A percentile compares a stretch with the other conserved stretches of the same genome.
These are phyloP conservation scores for Eulemur albifrons DNA, from an alignment of 2,797 vertebrate species.

Conservation along the genomic window DNA sequence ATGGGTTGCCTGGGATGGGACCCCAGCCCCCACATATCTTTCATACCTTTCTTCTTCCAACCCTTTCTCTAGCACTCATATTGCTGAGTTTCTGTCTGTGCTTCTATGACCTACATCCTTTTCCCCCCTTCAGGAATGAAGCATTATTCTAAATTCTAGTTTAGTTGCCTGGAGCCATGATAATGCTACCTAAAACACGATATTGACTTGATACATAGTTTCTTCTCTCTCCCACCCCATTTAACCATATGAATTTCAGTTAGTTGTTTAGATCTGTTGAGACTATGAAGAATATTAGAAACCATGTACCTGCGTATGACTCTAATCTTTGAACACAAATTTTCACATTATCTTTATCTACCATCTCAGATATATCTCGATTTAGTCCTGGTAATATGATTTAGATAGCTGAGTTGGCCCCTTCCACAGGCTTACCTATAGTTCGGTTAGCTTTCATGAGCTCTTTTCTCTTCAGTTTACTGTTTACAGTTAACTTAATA, in stretches of 20 bases:
- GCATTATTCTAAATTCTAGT: background rate
- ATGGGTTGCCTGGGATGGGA: background rate
- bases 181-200: background rate
- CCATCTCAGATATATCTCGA: background rate
- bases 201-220: background rate
- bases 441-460: background rate
- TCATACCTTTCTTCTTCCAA: background rate
- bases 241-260: background rate
- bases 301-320: background rate
- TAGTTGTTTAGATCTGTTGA: background rate
- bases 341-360: no score
- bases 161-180: background rate
- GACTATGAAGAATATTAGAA: background rate
- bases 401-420: background rate
- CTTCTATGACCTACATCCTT: background rate
- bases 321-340: background rate
- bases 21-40: accelerated
- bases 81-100: background rate
- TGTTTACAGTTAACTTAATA: background rate
- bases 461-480: background rate
- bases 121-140: background rate
- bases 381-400: background rate
- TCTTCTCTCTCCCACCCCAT: background rate
- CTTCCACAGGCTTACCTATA: background rate
- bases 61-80: accelerated